phyloP scores from a whole-genome alignment of 2,888 invertebrate species.

The Antheraea yamamai region DNA sequence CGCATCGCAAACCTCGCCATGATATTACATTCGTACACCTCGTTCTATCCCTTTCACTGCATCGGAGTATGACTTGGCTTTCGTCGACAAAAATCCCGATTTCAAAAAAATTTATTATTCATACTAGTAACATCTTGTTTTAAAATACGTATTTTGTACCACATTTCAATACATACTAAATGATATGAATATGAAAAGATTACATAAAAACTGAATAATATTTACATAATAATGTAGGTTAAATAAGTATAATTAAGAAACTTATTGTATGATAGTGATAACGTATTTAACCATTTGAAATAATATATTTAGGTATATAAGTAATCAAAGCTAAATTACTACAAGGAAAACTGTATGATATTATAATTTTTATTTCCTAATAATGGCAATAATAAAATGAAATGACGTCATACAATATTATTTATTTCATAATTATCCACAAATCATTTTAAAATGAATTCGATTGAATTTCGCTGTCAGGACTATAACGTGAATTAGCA shows the following conservation, averaged over 20 bases:
- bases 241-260: not conserved
- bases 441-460: conserved; percentile 4
- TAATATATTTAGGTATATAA: not conserved
- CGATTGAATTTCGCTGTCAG: conserved; percentile 2
- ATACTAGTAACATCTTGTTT: not conserved
- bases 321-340: not conserved
- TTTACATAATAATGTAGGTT: not conserved
- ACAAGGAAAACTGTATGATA: not conserved
- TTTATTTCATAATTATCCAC: not conserved
- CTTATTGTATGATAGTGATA: not conserved
- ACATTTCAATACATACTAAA: not conserved
- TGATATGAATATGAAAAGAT: not conserved
- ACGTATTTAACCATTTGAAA: not conserved
- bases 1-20: conserved; percentile 7
- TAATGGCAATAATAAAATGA: not conserved
- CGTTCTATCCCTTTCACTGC: not conserved
- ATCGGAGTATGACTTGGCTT: conserved; percentile 31
- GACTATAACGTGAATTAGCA: conserved; percentile 25
- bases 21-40: not conserved
- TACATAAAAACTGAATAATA: conserved; percentile 1
- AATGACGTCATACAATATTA: conserved; percentile 13
- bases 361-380: not conserved
- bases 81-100: conserved; percentile 24
- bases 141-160: too few species aligned
- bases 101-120: conserved; percentile 1